Base-by-base conservation (phyloP, 2,797 vertebrate species). In the Lindbergichthys nudifrons region DNA sequence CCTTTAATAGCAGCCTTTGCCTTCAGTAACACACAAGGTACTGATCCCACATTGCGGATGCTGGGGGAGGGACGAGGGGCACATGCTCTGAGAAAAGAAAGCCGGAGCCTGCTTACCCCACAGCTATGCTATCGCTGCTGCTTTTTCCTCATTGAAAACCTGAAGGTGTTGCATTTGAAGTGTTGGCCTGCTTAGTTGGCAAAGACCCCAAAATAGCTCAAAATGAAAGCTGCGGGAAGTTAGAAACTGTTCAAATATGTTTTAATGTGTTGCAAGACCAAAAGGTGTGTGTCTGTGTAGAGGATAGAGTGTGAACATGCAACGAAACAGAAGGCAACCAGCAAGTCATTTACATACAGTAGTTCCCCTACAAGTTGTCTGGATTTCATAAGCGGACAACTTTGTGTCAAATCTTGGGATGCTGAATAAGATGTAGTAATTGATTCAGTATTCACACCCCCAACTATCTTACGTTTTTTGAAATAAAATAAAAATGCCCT, bases 1-100 rank as follows among this genome's bases (percentile, higher is more conserved):
- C 84, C 86, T 89, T 87, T 92, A 92, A 92, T 92, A 88, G 84
- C 86, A 87, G 84, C 86, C 83, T 89, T 86, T 88, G 81, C 83
- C 86, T 92, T 89, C 80, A 87, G 88, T 85, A 87, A 78, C 77
- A 81, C 70, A 75, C 64, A 43, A 82, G 84, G 87, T 77, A 85
- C 76, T 80, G 87, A 92, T 92, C 84, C 85, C 68, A 76, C 82
- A 67, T 75, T 83, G 71, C 21, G 57, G 82, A 88, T 81, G 81
- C 81, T 56, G 50, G 56, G 77, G 85, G 80, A 82, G 76, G 77
- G 47, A 80, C 30, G 51, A 70, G 61, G 70, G 74, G 72, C 59
- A 84, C 62, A 75, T 64, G 84, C 74, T 84, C 8, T 26, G 73
- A 78, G 72, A 77, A 69, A 78, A 79, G 74, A 68, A 81, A 89